Percentiles rank a stretch among this genome's conserved stretches.
These are phyloP conservation scores for Linurgus olivaceus DNA, from an alignment of 2,797 vertebrate species.

Conservation along the genomic window DNA sequence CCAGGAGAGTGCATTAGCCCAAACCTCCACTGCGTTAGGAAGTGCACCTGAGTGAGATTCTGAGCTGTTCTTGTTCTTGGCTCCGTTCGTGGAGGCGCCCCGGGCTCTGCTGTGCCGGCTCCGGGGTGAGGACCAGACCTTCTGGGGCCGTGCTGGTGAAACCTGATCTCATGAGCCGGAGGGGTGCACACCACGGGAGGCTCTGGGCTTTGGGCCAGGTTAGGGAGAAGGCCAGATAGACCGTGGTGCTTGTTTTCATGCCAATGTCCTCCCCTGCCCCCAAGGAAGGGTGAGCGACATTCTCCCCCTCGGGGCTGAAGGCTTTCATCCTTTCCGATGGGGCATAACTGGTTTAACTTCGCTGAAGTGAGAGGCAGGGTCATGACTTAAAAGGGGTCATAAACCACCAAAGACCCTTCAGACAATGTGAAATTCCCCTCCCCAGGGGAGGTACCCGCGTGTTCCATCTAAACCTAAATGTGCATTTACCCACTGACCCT, in stretches of 20 bases:
- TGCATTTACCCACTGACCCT: neutral
- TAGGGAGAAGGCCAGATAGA: neutral
- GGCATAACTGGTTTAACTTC: neutral
- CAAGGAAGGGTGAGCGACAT: no score
- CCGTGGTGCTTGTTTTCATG: neutral
- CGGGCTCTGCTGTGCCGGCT: neutral
- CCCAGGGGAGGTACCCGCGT: accelerated
- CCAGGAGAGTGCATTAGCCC: neutral
- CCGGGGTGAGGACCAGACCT: accelerated
- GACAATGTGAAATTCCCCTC: neutral
- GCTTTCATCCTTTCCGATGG: neutral
- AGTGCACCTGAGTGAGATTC: neutral
- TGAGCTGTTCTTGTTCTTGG: accelerated
- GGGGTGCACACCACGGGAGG: neutral
- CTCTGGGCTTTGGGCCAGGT: no score
- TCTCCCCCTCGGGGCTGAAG: neutral
- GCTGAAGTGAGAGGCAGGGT: neutral
- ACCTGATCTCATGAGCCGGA: neutral
- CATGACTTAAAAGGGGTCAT: neutral
- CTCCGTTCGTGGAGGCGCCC: neutral
- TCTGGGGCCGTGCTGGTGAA: neutral
- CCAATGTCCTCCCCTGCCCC: accelerated
- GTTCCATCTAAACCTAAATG: neutral
- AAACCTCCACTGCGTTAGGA: accelerated
- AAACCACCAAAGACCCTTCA: neutral